phyloP scores from a whole-genome alignment of 64 coral and sea anemone genomes.

The Montipora cactus region DNA sequence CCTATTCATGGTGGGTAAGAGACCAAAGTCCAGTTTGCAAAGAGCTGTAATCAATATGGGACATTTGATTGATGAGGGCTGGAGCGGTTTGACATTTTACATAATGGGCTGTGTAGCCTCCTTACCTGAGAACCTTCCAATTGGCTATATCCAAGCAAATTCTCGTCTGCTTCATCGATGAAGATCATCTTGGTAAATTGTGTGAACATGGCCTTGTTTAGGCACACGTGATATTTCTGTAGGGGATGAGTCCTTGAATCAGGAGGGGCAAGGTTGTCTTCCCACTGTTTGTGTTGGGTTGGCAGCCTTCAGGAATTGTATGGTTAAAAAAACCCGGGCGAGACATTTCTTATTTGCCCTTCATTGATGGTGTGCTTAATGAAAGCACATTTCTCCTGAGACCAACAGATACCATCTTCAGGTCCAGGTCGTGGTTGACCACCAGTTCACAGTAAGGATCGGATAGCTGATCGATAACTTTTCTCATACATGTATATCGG shows the following conservation, averaged over 20 bases:
- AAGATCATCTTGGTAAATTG: slow-evolving; percentile 8
- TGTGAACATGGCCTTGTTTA: slow-evolving; percentile 43
- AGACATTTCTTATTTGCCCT: no score
- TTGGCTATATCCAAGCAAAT: no score
- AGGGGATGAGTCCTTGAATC: slow-evolving; percentile 8
- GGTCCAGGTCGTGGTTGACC: no score
- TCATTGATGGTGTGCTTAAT: no score
- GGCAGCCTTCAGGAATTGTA: no score
- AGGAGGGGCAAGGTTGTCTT: slow-evolving; percentile 43
- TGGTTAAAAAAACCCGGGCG: no score
- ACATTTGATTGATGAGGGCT: slow-evolving; percentile 47
- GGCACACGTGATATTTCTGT: background rate
- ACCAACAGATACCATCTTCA: no score
- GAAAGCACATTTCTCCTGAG: no score
- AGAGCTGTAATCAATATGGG: slow-evolving; percentile 12
- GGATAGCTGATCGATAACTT: no score
- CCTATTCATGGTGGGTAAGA: slow-evolving; percentile 34
- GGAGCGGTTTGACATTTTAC: slow-evolving; percentile 44
- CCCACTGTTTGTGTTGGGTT: background rate
- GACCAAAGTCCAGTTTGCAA: slow-evolving; percentile 21
- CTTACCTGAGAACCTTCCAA: no score
- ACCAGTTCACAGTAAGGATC: no score
- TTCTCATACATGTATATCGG: no score
- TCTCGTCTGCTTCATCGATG: slow-evolving; percentile 4
- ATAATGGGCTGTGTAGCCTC: slow-evolving; percentile 27